phyloP scores from a whole-genome alignment of 2,797 vertebrate genomes.

The Hypotaenidia okinawae region DNA sequence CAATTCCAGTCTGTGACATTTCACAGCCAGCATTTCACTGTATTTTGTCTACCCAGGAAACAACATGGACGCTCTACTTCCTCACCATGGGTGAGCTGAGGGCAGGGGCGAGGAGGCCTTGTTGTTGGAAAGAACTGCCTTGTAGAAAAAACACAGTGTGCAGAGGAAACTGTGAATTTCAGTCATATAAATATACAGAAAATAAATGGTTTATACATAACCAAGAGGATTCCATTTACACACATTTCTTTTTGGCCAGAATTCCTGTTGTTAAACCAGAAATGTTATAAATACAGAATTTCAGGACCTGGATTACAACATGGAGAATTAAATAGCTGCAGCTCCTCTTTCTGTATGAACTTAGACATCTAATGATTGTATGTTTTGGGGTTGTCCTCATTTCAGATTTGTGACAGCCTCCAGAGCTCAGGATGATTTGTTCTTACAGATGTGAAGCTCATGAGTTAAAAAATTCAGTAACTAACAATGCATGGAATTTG shows the following conservation, averaged over 20 bases:
- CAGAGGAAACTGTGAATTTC: neutral
- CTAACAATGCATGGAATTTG: neutral
- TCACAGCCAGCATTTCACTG: neutral
- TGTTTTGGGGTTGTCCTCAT: neutral
- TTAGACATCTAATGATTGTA: neutral
- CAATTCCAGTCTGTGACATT: neutral
- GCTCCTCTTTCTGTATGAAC: neutral
- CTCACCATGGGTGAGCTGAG: neutral
- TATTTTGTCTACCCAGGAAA: neutral
- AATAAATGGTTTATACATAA: neutral
- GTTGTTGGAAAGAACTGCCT: neutral
- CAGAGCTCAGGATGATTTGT: neutral
- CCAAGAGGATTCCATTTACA: neutral
- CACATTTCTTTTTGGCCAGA: neutral
- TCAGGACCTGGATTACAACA: neutral
- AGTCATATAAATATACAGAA: neutral
- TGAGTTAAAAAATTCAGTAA: neutral
- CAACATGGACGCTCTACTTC: neutral
- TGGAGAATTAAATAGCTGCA: neutral
- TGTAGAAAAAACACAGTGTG: neutral
- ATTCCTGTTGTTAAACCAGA: neutral
- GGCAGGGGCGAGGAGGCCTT: neutral
- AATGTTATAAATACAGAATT: neutral
- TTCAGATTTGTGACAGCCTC: neutral
- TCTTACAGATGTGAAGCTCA: neutral